Evolutionary conservation across 1,140 invertebrate genomes (phyloP), one percentile per base, ranked within the genome.

Genomic region (Scylla paramamosain): DNA sequence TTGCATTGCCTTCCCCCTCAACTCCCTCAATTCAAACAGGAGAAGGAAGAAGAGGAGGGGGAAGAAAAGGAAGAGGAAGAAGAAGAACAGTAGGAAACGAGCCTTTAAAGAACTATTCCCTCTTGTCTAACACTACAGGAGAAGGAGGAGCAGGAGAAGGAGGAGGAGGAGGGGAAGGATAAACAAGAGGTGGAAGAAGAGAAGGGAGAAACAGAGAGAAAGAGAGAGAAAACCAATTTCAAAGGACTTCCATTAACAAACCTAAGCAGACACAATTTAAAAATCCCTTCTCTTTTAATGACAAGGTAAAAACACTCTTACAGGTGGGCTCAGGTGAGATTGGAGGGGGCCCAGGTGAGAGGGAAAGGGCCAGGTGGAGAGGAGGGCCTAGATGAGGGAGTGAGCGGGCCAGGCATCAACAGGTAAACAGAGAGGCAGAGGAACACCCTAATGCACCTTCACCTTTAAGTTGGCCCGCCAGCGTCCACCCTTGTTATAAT

Each of bases 401-500:
- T 39, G 39, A 39, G 39, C 39, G 39, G 39, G 52, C 52, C 52
- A 59, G 52, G 52, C 52, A 59, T 59, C 52, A 59, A 59, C 52
- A 59, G 52, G 52, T 59, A 59, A 39, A 59, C 52, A 59, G 52
- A 59, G 52, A 59, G 52, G 52, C 52, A 20, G 52, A 12, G 52
- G 10, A 59, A 14, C 52, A 88, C 32, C 84, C 88, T 83, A n/a
- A 59, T 77, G 87, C 8, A 6, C 4, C 86, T 25, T 89, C 93
- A 31, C 82, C 93, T 89, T 89, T 88, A 94, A 77, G 84, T n/a
- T 45, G 93, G 84, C 82, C 31, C 83, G 28, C 12, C 32, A 28
- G 83, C 83, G 83, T 86, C 28, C 28, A 29, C 83, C 83, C 28
- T 83, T 83, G 77, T n/a, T 1, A 83, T 25, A 86, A 86, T 86